Base-by-base conservation (phyloP, 2,113 vertebrate species). In the Cochlearius cochlearius region DNA sequence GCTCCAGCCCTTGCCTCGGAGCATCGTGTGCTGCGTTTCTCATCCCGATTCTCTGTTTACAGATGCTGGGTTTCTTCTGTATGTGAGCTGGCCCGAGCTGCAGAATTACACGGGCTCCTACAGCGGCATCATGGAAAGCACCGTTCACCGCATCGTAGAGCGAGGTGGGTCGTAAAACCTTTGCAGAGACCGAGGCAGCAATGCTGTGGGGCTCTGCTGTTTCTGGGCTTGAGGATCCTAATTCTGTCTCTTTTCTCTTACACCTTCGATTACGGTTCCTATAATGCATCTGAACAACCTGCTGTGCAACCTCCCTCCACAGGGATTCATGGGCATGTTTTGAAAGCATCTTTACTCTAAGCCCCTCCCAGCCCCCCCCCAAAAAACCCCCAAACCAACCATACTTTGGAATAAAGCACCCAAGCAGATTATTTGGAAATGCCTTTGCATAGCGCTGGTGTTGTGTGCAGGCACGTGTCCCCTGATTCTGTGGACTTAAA, bases 381-480 rank as follows among this genome's bases (percentile, higher is more conserved):
- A 79, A 76, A 71, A 58, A 73, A 34, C 15, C 66, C 36, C 18
- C 12, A 69, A 91, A 74, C 55, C 47, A 84, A 87, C 41, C 66
- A 50, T 52, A 47, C 69, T 96, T 92, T 88, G 67, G 81, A 90
- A 90, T 60, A 84, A 92, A 66, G 45, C 30, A 45, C 9, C 22
- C 12, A 2, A 93, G 74, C 69, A 91, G 77, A 90, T 86, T 81
- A 96, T 77, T 94, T 95, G 74, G 92, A 97, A 93, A 49, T 82
- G 62, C 60, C 49, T 96, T 89, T 89, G 64, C 34, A 9, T 10
- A 85, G 87, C 0, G 1, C 91, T 85, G 87, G 76, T 1, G 3
- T 53, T 91, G 80, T 72, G 53, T 80, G 60, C 52, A 72, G 73
- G 81, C 73, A 49, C 56, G 38, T 41, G 25, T 78, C 90, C 84